Conservation (phyloP, 2,888 invertebrate species). For the Hymenopus coronatus region DNA sequence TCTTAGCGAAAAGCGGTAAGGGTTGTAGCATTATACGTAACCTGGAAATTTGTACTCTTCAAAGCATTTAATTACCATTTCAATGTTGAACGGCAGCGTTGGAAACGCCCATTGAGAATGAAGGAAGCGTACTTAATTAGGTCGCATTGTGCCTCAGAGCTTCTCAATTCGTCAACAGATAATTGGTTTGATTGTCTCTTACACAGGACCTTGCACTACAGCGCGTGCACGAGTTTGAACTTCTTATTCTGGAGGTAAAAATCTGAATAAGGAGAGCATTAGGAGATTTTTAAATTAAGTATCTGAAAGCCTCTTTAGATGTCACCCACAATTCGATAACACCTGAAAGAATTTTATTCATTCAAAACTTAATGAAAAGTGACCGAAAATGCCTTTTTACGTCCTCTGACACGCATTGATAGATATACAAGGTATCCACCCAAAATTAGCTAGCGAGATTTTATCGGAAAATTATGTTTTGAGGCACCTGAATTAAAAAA, state of each 20-base stretch:
- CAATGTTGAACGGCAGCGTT: background rate
- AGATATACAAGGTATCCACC: too few relatives aligned
- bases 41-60: background rate
- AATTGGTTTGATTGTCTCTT: background rate
- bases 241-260: background rate
- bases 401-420: too few relatives aligned
- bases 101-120: background rate
- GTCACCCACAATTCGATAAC: too few relatives aligned
- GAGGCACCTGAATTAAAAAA: too few relatives aligned
- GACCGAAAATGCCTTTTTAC: too few relatives aligned
- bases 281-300: background rate
- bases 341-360: too few relatives aligned
- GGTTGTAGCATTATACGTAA: background rate
- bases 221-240: background rate
- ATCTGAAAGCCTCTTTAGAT: background rate
- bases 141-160: background rate
- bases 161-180: background rate
- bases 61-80: background rate
- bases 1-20: too few relatives aligned
- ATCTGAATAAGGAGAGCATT: background rate
- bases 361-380: too few relatives aligned
- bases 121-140: background rate
- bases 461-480: too few relatives aligned
- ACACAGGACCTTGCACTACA: background rate
- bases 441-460: too few relatives aligned